Conservation (phyloP, 23 tunicate species). For the Styela plicata region DNA sequence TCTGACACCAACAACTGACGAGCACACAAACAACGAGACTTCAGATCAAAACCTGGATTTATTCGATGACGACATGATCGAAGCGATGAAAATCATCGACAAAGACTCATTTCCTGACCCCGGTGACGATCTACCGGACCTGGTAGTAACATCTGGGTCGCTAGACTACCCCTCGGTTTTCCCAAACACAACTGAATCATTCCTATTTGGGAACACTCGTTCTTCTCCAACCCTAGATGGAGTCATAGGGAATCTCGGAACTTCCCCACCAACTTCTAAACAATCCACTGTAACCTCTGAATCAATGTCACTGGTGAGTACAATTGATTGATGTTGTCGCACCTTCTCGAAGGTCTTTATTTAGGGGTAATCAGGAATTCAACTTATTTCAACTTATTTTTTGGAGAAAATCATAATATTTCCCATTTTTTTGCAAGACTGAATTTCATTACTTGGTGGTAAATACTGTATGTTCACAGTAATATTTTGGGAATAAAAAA, state of each 20-base stretch:
- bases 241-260: not conserved
- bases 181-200: not conserved
- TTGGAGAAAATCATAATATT: no score
- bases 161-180: not conserved
- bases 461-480: no score
- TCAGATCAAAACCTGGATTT: constrained; percentile 11
- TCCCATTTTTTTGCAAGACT: no score
- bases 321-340: no score
- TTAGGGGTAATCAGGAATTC: no score
- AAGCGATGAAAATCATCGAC: not conserved
- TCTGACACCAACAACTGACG: constrained; percentile 28
- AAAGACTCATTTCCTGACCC: not conserved
- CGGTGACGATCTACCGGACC: not conserved
- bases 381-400: no score
- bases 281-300: not conserved
- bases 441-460: no score
- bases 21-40: constrained; percentile 10
- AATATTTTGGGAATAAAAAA: no score
- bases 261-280: not conserved
- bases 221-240: not conserved
- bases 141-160: not conserved
- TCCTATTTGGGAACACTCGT: not conserved
- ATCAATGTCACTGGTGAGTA: not conserved
- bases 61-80: constrained; percentile 4
- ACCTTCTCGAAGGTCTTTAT: no score